Base-by-base conservation (phyloP, 1,140 invertebrate genomes). In the Achroia grisella region DNA sequence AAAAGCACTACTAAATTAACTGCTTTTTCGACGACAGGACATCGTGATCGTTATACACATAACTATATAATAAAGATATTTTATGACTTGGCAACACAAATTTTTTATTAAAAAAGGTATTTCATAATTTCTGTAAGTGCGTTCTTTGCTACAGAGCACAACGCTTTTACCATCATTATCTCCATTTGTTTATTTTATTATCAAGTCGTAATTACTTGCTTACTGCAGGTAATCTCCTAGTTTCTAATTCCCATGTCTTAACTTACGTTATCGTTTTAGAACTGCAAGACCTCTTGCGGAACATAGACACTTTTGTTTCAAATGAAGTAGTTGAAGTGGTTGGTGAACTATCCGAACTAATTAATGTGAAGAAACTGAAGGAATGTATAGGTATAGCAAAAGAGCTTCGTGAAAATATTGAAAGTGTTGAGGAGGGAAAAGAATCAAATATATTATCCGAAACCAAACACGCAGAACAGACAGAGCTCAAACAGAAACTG, bases 301-400 rank as follows among this genome's bases (percentile, higher is more conserved):
- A 63, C 45, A 57, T 73, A 10, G 44, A 62, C 10, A 52, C 65
- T 35, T 69, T 56, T 27, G 39, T 65, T 11, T 56, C 54, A 36
- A 39, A 56, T n/a, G 52, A 68, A 35, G 37, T 51, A 9, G 23
- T 44, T 10, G 37, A 57, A 40, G 31, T 47, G 11, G 42, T 70
- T 8, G 43, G 36, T 1, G 33, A 66, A 17, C 27, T 66, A 33
- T 43, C 53, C 0, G 12, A 37, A 27, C 2, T 34, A 10, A 11
- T 13, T 17, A 12, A 48, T 37, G 14, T 27, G 14, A 46, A 56
- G 15, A 30, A 56, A 12, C 28, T 67, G 27, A 44, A 52, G 39
- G 27, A 44, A 42, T 48, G 59, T 6, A 13, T 66, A 11, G 34
- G 49, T 23, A 27, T 60, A 32, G 67, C 62, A 8, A 50, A 59